phyloP scores from a whole-genome alignment of 64 coral and sea anemone species.

The Pocillopora damicornis region DNA sequence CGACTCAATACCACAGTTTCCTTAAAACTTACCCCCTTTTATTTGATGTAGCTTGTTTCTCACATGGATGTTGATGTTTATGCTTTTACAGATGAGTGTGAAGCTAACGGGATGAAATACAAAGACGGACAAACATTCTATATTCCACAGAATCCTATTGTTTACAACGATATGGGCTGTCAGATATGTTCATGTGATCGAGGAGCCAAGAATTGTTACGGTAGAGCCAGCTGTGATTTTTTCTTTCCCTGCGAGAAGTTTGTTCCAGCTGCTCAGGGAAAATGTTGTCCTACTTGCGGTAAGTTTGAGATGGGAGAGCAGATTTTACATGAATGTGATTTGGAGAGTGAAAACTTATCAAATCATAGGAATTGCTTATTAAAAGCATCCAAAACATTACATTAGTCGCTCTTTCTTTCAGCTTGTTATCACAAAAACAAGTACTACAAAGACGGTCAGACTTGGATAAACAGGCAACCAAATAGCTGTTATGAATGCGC shows the following conservation, averaged over 20 bases:
- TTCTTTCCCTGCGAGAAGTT: conserved; percentile 19
- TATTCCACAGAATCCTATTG: conserved; percentile 14
- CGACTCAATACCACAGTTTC: too few relatives aligned
- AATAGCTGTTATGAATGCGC: conserved; percentile 1
- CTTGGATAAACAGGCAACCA: conserved; percentile 3
- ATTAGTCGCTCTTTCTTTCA: background rate
- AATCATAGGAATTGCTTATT: too few relatives aligned
- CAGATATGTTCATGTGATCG: conserved; percentile 21
- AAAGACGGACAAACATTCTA: background rate
- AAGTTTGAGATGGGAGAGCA: background rate
- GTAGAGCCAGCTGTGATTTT: background rate
- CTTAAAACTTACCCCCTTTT: too few relatives aligned
- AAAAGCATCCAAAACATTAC: too few relatives aligned
- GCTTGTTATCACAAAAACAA: conserved; percentile 32
- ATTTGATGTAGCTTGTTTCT: too few relatives aligned
- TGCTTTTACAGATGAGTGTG: background rate
- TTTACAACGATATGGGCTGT: background rate
- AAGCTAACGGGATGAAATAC: background rate
- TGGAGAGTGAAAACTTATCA: too few relatives aligned
- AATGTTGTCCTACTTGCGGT: conserved; percentile 29
- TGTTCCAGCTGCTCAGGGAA: background rate
- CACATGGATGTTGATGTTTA: background rate
- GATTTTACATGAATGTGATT: too few relatives aligned
- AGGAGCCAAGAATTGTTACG: background rate
- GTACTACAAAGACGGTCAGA: background rate